Conservation (phyloP, 2,888 invertebrate species). For the Lamellibrachia columna region DNA sequence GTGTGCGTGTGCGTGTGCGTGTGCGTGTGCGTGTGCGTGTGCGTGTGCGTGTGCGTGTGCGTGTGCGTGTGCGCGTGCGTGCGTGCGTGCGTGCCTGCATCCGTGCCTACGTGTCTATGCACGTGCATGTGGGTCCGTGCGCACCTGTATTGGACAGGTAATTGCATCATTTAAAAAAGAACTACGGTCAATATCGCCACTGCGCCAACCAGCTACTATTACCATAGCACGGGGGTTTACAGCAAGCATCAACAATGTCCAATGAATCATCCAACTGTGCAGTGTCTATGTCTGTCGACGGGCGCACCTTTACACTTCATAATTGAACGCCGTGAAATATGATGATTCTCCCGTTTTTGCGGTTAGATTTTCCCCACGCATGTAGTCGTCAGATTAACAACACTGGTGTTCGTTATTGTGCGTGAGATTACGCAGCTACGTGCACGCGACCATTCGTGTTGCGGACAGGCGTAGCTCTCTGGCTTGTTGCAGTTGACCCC, state of each 20-base stretch:
- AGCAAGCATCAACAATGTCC: background rate
- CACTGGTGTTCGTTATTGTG: background rate
- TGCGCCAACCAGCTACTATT: background rate
- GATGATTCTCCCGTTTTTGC: background rate
- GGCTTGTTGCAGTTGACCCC: background rate
- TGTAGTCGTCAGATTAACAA: background rate
- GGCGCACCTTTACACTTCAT: background rate
- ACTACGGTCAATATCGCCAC: background rate
- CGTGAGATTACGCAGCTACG: background rate
- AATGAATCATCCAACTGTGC: background rate
- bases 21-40: background rate
- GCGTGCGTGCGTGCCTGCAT: too few relatives aligned
- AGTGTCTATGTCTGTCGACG: background rate
- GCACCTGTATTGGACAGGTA: background rate
- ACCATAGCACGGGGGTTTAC: background rate
- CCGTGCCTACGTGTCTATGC: too few relatives aligned
- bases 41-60: background rate
- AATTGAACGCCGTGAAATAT: background rate
- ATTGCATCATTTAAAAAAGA: background rate
- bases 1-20: background rate
- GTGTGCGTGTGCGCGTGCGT: background rate
- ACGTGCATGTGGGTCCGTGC: too few relatives aligned
- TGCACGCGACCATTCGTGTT: background rate
- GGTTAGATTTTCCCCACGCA: background rate
- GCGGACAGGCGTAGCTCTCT: background rate